Evolutionary conservation across 1,140 invertebrate species (phyloP), one percentile per base, ranked within the genome.

Genomic region (Pentalonia nigronervosa): DNA sequence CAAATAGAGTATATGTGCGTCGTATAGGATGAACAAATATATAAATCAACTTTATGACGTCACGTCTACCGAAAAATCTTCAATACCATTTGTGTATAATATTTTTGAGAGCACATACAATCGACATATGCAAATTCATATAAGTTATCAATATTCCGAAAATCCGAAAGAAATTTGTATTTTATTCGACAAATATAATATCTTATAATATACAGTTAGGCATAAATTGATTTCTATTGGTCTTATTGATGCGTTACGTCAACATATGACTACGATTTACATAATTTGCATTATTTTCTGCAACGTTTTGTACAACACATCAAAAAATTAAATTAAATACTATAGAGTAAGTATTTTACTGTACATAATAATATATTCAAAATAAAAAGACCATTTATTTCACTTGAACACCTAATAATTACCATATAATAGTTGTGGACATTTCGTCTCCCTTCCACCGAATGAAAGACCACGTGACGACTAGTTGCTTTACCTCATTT

Each of bases 41-140:
- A 89, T 89, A 89, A 89, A 89, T 89, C 87, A 89, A 53, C 21
- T 89, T 89, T 89, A 89, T 53, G 87, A 89, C 36, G 48, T 89
- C 48, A n/a, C 34, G 25, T 50, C 20, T 86, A 89, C 21, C 87
- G 47, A 50, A 50, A 30, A 56, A 53, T 11, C 47, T 87, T 87
- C 30, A 87, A 50, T 87, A 87, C 20, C 30, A 87, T 48, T 50
- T 87, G 7, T 48, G 81, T 11, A 45, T 41, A 83, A 23, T 84
- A 48, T 87, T 48, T 48, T n/a, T 2, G 47, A 1, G 11, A 14
- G 25, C 60, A 67, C 9, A 87, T n/a, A 20, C 30, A 34, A 87
- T 48, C 17, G 25, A 48, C 47, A 34, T 87, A 87, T 14, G 45
- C 47, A 25, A 23, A 48, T 50, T 30, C 45, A 7, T 87, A 87